Conservation (phyloP, 2,113 vertebrate genomes). For the Gila orcuttii region DNA sequence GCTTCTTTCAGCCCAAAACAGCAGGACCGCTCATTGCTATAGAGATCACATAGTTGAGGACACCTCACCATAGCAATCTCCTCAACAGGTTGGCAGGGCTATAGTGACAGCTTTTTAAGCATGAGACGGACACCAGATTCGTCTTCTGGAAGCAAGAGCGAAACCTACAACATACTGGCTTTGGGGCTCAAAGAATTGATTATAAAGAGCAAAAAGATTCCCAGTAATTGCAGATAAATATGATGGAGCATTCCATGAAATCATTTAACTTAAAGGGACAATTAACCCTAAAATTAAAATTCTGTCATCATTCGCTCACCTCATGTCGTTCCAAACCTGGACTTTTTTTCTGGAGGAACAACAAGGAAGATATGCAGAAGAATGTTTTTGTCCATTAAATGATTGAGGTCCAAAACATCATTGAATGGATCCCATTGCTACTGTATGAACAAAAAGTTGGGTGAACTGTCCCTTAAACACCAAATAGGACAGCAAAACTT, state of each 20-base stretch:
- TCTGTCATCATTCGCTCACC: background rate
- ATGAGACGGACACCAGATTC: background rate
- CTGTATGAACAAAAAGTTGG: background rate
- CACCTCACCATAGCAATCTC: constrained; percentile 41
- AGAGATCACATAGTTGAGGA: constrained; percentile 41
- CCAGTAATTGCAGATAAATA: background rate
- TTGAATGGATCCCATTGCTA: background rate
- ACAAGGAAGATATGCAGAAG: background rate
- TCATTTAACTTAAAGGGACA: background rate
- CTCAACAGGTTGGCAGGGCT: background rate
- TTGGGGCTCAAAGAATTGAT: background rate
- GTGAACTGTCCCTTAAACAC: background rate
- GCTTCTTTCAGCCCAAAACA: constrained; percentile 36
- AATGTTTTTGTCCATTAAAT: background rate
- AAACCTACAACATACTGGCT: background rate
- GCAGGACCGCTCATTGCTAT: constrained; percentile 26
- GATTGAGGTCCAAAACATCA: background rate
- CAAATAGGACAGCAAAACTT: background rate
- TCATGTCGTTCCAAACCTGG: background rate
- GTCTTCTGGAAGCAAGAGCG: background rate
- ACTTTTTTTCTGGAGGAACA: background rate
- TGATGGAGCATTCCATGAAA: background rate
- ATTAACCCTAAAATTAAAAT: background rate
- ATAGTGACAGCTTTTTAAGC: constrained; percentile 6
- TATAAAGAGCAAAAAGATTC: background rate